Conservation (phyloP, 2,797 vertebrate species). For the Scyliorhinus canicula region DNA sequence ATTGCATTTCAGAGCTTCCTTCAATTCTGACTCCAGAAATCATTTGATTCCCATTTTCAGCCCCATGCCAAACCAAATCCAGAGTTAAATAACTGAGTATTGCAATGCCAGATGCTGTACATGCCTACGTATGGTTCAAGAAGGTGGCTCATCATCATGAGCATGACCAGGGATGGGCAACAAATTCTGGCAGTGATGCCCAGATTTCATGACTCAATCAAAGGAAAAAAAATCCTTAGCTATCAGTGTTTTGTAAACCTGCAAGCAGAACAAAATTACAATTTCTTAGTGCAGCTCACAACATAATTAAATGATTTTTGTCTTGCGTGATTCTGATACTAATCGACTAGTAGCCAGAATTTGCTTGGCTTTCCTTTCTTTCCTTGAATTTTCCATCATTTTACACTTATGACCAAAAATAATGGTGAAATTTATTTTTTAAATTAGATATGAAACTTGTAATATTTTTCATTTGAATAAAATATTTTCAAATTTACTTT, state of each 20-base stretch:
- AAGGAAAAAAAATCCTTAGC: too few species aligned
- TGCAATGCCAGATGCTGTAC: not conserved
- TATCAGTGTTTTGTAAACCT: not conserved
- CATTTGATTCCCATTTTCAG: not conserved
- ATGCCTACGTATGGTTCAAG: too few species aligned
- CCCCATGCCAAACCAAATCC: not conserved
- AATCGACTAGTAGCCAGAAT: not conserved
- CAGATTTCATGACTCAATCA: too few species aligned
- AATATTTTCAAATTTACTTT: not conserved
- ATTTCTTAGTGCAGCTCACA: not conserved
- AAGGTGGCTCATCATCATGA: too few species aligned
- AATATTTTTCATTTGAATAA: constrained; percentile 40
- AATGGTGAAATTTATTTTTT: not conserved
- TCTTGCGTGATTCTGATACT: not conserved
- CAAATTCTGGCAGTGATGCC: too few species aligned
- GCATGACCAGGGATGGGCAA: too few species aligned
- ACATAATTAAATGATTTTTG: not conserved
- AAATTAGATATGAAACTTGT: constrained; percentile 39
- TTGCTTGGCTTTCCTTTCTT: not conserved
- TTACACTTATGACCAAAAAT: not conserved
- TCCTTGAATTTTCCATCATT: not conserved
- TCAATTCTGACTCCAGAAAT: not conserved
- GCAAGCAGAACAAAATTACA: not conserved
- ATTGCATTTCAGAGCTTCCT: not conserved
- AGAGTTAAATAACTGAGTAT: not conserved